phyloP scores from a whole-genome alignment of 1,140 invertebrate genomes.

The Chelonus insularis region DNA sequence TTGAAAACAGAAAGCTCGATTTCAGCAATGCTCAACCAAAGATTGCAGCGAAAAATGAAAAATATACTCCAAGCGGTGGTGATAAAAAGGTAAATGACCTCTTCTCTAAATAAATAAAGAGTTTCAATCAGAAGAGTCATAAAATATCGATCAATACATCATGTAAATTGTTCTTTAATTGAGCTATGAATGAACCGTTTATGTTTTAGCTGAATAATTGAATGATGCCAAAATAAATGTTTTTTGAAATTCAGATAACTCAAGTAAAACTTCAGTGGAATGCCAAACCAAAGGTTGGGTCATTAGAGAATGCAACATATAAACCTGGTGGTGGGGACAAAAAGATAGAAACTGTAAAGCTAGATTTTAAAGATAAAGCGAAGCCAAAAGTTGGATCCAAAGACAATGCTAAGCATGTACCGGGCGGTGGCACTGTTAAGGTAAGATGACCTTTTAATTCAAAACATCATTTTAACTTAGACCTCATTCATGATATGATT shows the following conservation, averaged over 20 bases:
- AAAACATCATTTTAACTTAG: too few relatives aligned
- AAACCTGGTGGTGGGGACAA: constrained; percentile 91
- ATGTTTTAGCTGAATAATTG: too few relatives aligned
- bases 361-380: constrained; percentile 90
- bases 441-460: too few relatives aligned
- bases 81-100: constrained; percentile 92
- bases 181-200: too few relatives aligned
- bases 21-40: constrained; percentile 79
- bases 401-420: constrained; percentile 84
- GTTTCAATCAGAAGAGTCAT: too few relatives aligned
- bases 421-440: constrained; percentile 89
- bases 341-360: constrained; percentile 86
- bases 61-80: constrained; percentile 84
- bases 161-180: too few relatives aligned
- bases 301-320: constrained; percentile 89
- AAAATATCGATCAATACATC: too few relatives aligned
- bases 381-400: constrained; percentile 92
- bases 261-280: constrained; percentile 90
- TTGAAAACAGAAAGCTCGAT: constrained; percentile 84
- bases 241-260: constrained; percentile 66
- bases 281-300: constrained; percentile 90
- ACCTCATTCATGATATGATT: neutral
- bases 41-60: constrained; percentile 90
- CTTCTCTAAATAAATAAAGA: too few relatives aligned
- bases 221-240: too few relatives aligned